phyloP scores from a whole-genome alignment of 1,140 invertebrate species.

The Carcinoscorpius rotundicauda region DNA sequence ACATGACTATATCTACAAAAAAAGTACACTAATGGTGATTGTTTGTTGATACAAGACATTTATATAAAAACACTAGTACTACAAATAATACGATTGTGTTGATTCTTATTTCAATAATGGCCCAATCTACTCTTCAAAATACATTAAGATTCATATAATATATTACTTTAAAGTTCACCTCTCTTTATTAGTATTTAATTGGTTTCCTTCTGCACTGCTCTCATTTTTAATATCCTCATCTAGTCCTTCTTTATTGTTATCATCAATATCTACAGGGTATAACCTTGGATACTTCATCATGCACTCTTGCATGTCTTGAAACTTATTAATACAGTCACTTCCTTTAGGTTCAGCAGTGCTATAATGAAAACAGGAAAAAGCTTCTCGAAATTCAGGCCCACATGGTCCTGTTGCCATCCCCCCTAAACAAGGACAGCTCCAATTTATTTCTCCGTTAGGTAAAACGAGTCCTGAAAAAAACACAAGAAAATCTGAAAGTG shows the following conservation, averaged over 20 bases:
- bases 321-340: conserved; percentile 78
- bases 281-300: conserved; percentile 77
- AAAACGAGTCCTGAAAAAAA: conserved; percentile 57
- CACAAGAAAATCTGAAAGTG: neutral
- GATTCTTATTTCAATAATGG: no score
- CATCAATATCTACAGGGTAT: conserved; percentile 49
- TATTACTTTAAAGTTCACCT: no score
- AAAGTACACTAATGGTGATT: no score
- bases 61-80: no score
- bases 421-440: conserved; percentile 91
- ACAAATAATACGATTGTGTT: no score
- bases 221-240: no score
- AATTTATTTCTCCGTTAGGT: conserved; percentile 84
- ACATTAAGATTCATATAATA: no score
- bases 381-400: conserved; percentile 78
- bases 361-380: conserved; percentile 91
- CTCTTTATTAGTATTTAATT: no score
- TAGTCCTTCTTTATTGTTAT: conserved; percentile 20
- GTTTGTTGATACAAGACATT: no score
- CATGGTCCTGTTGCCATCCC: conserved; percentile 93
- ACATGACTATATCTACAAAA: no score
- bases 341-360: conserved; percentile 63
- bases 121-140: no score
- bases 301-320: conserved; percentile 84
- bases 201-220: no score